Evolutionary conservation across 2,797 vertebrate genomes (phyloP), one percentile per base, ranked within the genome.

Genomic region (Danio aesculapii): DNA sequence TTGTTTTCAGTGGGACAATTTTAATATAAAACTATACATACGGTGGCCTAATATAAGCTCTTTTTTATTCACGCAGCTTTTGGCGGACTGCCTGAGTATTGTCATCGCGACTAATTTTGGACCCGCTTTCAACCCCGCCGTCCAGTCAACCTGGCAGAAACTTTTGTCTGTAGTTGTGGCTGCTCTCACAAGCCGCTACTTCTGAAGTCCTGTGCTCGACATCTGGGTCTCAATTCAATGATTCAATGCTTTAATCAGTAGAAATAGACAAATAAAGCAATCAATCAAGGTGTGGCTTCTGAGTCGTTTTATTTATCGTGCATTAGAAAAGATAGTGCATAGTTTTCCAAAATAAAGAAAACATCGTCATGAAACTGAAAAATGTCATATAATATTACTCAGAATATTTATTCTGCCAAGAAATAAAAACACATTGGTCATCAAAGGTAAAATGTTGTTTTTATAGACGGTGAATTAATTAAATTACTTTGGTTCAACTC

Each of bases 131-230:
- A 85, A 50, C 4, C 88, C 92, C 0, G 86, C 88, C 0, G 58
- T 84, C 75, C 92, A 95, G 52, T 88, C 89, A 0, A 84, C 87
- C 75, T 92, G 88, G 87, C 88, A 92, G 75, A 93, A 93, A 86
- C 85, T 93, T 72, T 86, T 91, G 41, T 64, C 68, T 0, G 90
- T 76, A 0, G 89, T 93, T 12, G 90, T 91, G 68, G 88, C 91
- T 0, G 92, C 89, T 0, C 87, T 95, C 71, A 84, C 87, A 76
- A 92, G 85, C 84, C 88, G 83, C 6, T 93, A 94, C 88, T 91
- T 92, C 87, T 94, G n/a, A 89, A 55, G 1, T 0, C 17, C 19
- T 47, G 9, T 4, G 30, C 30, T 41, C 16, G 47, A 68, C 43
- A 53, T 61, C 14, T 46, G 8, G 52, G 47, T 39, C 17, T 57